Evolutionary conservation across 1,140 invertebrate genomes (phyloP).

Genomic region (Matsumurasca onukii): DNA sequence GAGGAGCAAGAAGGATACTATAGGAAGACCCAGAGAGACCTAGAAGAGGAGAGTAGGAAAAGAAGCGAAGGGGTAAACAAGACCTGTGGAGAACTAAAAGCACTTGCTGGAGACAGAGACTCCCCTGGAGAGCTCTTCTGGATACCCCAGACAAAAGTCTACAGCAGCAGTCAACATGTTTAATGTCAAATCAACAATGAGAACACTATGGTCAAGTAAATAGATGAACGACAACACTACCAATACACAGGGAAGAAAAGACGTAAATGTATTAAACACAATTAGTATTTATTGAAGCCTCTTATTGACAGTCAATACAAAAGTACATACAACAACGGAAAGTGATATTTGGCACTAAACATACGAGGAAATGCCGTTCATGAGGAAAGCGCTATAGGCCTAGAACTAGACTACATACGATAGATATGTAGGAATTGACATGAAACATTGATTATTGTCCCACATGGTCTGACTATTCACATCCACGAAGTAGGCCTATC

Average conservation of each 20-base stretch:
- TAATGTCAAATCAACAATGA: no score
- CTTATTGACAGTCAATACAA: conserved; percentile 14
- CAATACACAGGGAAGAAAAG: background rate
- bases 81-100: no score
- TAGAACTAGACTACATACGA: background rate
- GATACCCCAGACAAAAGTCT: no score
- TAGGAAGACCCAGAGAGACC: no score
- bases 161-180: no score
- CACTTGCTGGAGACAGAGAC: no score
- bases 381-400: background rate
- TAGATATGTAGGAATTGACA: conserved; percentile 27
- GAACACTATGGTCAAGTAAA: no score
- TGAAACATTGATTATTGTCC: conserved; percentile 26
- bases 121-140: no score
- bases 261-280: conserved; percentile 13
- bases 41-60: no score
- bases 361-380: conserved; percentile 2
- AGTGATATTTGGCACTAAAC: conserved; percentile 16
- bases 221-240: no score
- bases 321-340: conserved; percentile 19
- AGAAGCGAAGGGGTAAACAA: no score
- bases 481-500: background rate
- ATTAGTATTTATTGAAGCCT: conserved; percentile 25
- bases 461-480: background rate
- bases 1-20: no score